Conservation (phyloP, 2,113 vertebrate genomes). For the Melospiza melodia region DNA sequence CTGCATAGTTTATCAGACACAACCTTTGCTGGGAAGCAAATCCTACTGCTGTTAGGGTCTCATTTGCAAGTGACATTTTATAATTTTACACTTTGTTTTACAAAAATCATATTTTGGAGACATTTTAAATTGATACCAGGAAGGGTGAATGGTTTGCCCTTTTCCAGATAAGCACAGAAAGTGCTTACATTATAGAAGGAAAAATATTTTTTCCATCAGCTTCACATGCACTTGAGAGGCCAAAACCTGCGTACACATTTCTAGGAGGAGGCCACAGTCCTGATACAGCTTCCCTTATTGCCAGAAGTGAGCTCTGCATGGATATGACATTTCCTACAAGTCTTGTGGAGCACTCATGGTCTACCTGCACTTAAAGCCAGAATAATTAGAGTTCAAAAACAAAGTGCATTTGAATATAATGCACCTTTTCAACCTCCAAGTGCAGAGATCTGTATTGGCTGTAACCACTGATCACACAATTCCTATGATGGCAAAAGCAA, state of each 20-base stretch:
- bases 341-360: fast-evolving
- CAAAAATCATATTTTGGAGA: not conserved
- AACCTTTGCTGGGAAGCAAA: not conserved
- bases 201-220: not conserved
- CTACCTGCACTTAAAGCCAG: not conserved
- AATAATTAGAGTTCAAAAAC: not conserved
- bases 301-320: not conserved
- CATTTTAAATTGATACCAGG: not conserved
- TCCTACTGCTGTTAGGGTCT: not conserved
- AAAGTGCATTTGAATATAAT: not conserved
- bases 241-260: not conserved
- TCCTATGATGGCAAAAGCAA: not conserved
- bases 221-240: not conserved
- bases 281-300: not conserved
- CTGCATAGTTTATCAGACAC: constrained; percentile 1
- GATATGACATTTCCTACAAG: not conserved
- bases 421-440: not conserved
- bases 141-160: not conserved
- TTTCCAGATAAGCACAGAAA: not conserved
- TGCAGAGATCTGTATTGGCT: not conserved
- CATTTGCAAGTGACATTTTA: not conserved
- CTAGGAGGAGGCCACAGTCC: not conserved
- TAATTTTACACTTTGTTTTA: not conserved
- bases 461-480: not conserved
- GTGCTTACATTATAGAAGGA: not conserved